Evolutionary conservation across 2,888 invertebrate genomes (phyloP).

Genomic region (Willowsia nigromaculata): DNA sequence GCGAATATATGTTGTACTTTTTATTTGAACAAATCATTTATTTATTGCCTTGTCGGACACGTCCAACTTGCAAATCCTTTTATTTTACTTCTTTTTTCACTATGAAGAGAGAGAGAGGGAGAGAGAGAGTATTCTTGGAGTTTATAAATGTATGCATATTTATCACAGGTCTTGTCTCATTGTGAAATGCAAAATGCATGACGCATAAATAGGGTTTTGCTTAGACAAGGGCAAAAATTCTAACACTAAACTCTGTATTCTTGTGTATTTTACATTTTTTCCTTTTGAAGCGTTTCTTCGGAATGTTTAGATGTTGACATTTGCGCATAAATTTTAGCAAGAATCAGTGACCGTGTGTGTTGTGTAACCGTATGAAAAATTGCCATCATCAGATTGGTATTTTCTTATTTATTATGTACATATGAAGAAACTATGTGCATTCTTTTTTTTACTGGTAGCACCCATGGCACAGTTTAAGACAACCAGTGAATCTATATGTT

Average conservation of each 20-base stretch:
- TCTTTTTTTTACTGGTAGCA: background rate
- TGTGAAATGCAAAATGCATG: background rate
- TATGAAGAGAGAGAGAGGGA: too few species aligned
- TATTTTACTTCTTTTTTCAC: too few species aligned
- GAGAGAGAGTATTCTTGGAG: too few species aligned
- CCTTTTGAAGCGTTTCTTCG: background rate
- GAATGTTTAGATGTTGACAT: background rate
- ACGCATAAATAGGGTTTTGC: background rate
- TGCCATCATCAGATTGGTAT: background rate
- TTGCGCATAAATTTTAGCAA: background rate
- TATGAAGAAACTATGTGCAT: background rate
- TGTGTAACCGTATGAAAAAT: slow-evolving; percentile 4
- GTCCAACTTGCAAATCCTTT: background rate
- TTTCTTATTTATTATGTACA: background rate
- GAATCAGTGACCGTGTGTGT: background rate
- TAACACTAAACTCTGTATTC: background rate
- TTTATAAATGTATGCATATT: background rate
- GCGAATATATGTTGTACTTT: background rate
- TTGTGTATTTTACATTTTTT: background rate
- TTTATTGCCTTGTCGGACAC: background rate
- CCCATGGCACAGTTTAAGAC: background rate
- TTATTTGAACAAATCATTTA: background rate
- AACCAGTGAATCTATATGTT: background rate
- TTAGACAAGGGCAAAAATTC: background rate
- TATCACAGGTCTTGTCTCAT: background rate